phyloP scores from a whole-genome alignment of 64 coral and sea anemone genomes.

The Platygyra sinensis region DNA sequence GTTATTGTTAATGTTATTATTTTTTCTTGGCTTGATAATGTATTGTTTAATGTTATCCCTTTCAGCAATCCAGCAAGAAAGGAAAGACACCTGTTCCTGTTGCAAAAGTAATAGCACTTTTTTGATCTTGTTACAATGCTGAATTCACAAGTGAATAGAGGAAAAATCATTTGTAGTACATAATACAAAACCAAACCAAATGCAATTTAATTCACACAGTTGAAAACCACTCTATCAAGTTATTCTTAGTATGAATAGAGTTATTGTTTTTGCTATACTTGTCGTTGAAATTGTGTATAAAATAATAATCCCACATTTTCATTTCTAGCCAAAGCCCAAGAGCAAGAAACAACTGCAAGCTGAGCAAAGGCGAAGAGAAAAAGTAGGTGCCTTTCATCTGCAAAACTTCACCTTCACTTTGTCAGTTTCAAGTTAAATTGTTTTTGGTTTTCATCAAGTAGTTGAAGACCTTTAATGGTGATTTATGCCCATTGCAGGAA shows the following conservation, averaged over 20 bases:
- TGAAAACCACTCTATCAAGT: no score
- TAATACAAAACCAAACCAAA: no score
- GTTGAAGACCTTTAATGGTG: neutral
- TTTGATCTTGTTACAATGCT: neutral
- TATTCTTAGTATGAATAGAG: no score
- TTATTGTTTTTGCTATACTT: neutral
- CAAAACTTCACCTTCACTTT: neutral
- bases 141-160: neutral
- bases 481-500: conserved; percentile 62
- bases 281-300: neutral
- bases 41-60: neutral
- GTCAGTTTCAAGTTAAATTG: no score
- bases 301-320: neutral
- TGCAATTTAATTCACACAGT: no score
- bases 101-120: conserved; percentile 51
- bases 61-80: conserved; percentile 71
- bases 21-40: neutral
- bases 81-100: conserved; percentile 66
- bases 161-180: no score
- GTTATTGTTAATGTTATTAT: neutral
- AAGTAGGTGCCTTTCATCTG: conserved; percentile 18
- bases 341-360: conserved; percentile 96
- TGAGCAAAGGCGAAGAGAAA: conserved; percentile 93
- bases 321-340: conserved; percentile 93
- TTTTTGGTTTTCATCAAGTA: neutral